Percentiles rank a stretch among this genome's conserved stretches.
Evolutionary conservation across 2,797 vertebrate species (phyloP).

Genomic region (Epinephelus malabaricus): DNA sequence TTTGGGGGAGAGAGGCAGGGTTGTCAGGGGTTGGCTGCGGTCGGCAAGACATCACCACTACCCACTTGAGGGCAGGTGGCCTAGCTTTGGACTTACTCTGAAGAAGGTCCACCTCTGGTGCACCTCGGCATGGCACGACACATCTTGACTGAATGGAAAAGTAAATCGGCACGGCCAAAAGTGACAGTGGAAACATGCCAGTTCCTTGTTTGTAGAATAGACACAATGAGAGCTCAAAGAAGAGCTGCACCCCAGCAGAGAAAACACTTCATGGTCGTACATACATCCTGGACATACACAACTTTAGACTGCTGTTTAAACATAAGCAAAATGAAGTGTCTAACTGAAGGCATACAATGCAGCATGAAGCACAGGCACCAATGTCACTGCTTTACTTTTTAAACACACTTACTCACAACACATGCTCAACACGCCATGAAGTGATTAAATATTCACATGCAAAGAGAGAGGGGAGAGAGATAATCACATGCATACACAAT

Average conservation of each 20-base stretch:
- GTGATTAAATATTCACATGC: constrained; percentile 59
- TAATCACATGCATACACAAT: constrained; percentile 40
- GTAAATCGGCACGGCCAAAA: no score
- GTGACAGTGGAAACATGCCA: no score
- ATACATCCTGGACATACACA: neutral
- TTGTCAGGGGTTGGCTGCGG: no score
- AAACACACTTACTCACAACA: constrained; percentile 37
- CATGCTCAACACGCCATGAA: constrained; percentile 41
- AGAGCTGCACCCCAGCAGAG: neutral
- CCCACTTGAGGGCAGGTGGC: no score
- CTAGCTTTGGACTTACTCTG: no score
- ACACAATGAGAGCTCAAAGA: neutral
- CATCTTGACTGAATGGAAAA: no score
- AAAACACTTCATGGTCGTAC: neutral
- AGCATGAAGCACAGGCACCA: neutral
- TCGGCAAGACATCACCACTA: no score
- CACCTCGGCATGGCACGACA: no score
- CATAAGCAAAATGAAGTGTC: neutral
- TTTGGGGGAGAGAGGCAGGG: no score
- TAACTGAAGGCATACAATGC: neutral
- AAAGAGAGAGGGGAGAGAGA: constrained; percentile 27
- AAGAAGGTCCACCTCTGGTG: no score
- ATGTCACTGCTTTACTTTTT: constrained; percentile 36
- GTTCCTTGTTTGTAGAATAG: no score
- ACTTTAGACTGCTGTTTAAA: neutral